Evolutionary conservation across 2,888 invertebrate genomes (phyloP), one percentile per base, ranked within the genome.

Genomic region (Zeuzera pyrina): DNA sequence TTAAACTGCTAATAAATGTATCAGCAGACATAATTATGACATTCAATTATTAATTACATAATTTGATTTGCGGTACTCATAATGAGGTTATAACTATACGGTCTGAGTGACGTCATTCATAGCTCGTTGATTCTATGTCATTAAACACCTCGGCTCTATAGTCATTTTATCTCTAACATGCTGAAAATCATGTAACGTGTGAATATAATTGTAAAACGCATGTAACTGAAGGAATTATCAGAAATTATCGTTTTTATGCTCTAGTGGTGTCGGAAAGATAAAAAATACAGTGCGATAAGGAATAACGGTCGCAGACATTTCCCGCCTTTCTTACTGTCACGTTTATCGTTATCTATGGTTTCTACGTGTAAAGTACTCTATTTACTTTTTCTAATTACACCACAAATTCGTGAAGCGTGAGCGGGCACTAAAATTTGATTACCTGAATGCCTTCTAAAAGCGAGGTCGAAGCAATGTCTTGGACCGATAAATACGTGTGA

Each of bases 261-360:
- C 25, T 25, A 6, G 6, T 12, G 60, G 57, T 64, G 61, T 57
- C 43, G 37, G 8, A 57, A 43, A 66, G 70, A 71, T 71, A 73
- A 70, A 48, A 46, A 39, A 31, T 12, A 40, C 44, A 41, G 57
- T 31, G 55, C 56, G 72, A 77, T 77, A 74, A 67, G 57, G 41
- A 38, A 44, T 72, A 76, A 74, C 76, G 68, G 72, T 65, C 60
- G 48, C 25, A 42, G 28, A 40, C 28, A 42, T 57, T 69, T 69
- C 67, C 70, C 70, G 69, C 69, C 62, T 46, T 61, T 67, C 65
- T 60, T 52, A 55, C 55, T 60, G 70, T 67, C 65, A 65, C 57
- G 52, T 45, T 54, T 36, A 8, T 15, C 28, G 15, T 28, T 28
- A 28, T 28, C 38, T 35, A 26, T 35, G 38, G 32, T 30, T n/a